Evolutionary conservation across 2,888 invertebrate species (phyloP), one percentile per base, ranked within the genome.

Genomic region (Dynastes grantii): DNA sequence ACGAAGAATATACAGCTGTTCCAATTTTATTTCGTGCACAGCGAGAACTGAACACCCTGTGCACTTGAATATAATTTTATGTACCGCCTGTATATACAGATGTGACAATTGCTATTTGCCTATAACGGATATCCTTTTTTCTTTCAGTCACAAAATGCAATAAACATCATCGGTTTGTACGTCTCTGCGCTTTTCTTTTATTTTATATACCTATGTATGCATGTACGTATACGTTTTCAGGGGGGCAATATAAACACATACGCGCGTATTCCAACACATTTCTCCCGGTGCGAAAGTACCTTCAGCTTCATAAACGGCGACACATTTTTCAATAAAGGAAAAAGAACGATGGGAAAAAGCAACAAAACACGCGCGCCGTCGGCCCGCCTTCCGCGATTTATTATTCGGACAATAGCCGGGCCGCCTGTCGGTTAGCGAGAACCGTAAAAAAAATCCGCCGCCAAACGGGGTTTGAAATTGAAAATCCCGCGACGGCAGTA

Each of bases 401-500:
- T 58, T 63, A 63, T 63, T 32, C 63, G 63, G 63, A 63, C 63
- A 63, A 63, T 63, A 32, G 32, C 63, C 32, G 32, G 32, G 32
- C 32, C 11, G 63, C 29, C 29, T 32, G 13, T 29, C 29, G 29
- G 32, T 4, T 13, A 6, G 63, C 63, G 27, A 45, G 45, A 0
- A 8, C 45, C 45, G 63, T 63, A 63, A 63, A 63, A 63, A 27
- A 58, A 22, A 58, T 58, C 55, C 63, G 63, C 29, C 63, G 32
- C 13, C 63, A 29, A 63, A 32, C 63, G 29, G 63, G 63, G 32
- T 63, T 32, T 32, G 27, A 51, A 68, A 68, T 68, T 68, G 68
- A 68, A 68, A 68, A 68, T 51, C 68, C 68, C 68, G 51, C 68
- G 68, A 58, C 40, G 29, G 51, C 68, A 37, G 68, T 68, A 68